A percentile compares a stretch with the other conserved stretches of the same genome.
phyloP scores from a whole-genome alignment of 2,113 vertebrate species.

The Melanerpes aurifrons region DNA sequence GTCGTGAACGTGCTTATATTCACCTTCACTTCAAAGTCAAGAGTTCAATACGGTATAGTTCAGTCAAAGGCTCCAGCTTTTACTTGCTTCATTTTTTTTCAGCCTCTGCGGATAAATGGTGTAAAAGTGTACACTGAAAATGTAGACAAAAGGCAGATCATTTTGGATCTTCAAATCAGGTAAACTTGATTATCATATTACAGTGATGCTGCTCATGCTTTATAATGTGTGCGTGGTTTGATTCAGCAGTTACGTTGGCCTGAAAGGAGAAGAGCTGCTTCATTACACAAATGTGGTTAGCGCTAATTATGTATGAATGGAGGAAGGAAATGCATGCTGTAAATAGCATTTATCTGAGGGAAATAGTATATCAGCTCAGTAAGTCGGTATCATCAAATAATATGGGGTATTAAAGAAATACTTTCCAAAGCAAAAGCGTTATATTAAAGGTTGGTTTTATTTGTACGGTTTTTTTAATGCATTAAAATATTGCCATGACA shows the following conservation, averaged over 20 bases:
- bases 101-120: slow-evolving; percentile 95
- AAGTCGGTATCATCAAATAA: background rate
- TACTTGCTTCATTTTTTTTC: slow-evolving; percentile 31
- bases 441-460: no score
- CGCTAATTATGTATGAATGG: background rate
- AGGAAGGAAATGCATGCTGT: background rate
- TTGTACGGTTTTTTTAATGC: background rate
- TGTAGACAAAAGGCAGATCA: slow-evolving; percentile 96
- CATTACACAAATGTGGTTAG: background rate
- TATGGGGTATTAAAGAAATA: background rate
- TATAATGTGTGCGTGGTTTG: background rate
- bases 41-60: background rate
- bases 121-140: slow-evolving; percentile 98
- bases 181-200: slow-evolving; percentile 61
- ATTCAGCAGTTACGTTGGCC: background rate
- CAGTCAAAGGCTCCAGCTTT: background rate
- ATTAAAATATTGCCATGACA: background rate
- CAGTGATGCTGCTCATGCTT: background rate
- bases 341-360: background rate
- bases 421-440: background rate
- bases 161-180: slow-evolving; percentile 98
- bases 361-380: background rate
- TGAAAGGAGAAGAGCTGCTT: background rate
- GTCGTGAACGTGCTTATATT: background rate
- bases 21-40: background rate